Evolutionary conservation across 2,888 invertebrate genomes (phyloP).

Genomic region (Yponomeuta evonymella): DNA sequence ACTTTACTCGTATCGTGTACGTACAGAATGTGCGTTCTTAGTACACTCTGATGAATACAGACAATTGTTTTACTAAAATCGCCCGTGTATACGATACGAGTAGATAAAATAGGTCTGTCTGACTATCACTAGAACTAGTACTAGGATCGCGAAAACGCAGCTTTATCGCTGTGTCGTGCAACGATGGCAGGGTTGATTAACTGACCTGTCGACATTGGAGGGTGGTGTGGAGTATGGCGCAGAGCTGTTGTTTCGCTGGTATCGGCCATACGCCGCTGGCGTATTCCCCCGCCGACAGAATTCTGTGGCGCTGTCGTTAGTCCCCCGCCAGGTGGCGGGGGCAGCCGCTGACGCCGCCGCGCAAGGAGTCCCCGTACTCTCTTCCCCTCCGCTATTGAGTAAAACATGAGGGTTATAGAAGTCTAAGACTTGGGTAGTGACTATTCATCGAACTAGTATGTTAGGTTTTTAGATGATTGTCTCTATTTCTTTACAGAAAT

Average conservation of each 20-base stretch:
- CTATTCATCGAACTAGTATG: too few relatives aligned
- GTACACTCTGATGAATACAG: too few relatives aligned
- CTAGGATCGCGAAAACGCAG: too few relatives aligned
- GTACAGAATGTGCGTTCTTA: too few relatives aligned
- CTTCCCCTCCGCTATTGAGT: conserved; percentile 57
- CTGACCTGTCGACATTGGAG: conserved; percentile 64
- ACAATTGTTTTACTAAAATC: too few relatives aligned
- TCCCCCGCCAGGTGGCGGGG: conserved; percentile 68
- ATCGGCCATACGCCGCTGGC: conserved; percentile 73
- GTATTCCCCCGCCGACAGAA: conserved; percentile 70
- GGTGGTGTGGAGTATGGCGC: conserved; percentile 67
- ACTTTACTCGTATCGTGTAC: too few relatives aligned
- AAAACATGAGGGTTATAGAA: background rate
- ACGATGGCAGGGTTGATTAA: background rate
- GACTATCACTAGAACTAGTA: too few relatives aligned
- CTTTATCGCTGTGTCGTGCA: too few relatives aligned
- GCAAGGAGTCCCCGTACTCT: conserved; percentile 61
- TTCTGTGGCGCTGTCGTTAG: conserved; percentile 69
- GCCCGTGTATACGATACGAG: too few relatives aligned
- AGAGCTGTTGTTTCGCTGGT: conserved; percentile 71
- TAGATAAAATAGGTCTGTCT: too few relatives aligned
- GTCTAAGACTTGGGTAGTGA: background rate
- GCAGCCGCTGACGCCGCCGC: conserved; percentile 68
- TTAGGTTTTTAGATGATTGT: too few relatives aligned
- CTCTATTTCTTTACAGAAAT: too few relatives aligned